A percentile compares a stretch with the other conserved stretches of the same genome.
Conservation (phyloP, 2,888 invertebrate genomes). For the Scaptomyza tumidula region DNA sequence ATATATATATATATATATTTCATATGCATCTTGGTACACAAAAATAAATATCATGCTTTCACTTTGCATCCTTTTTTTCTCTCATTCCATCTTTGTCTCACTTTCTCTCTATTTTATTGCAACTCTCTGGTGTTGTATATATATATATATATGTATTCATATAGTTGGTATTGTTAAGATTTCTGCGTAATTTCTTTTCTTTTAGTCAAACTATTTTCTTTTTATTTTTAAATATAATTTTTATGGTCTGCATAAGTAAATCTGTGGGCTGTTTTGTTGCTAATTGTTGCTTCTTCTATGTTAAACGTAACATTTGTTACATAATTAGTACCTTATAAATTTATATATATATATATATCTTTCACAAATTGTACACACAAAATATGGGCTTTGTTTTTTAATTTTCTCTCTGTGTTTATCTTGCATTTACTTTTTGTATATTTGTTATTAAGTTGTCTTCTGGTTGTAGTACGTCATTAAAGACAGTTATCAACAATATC, state of each 20-base stretch:
- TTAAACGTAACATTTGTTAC: conserved; percentile 39
- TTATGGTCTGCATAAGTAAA: conserved; percentile 50
- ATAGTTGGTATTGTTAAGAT: conserved; percentile 22
- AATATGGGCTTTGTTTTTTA: conserved; percentile 61
- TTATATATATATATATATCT: conserved; percentile 21
- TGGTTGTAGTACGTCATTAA: conserved; percentile 20
- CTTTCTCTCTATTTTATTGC: conserved; percentile 27
- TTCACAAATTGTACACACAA: conserved; percentile 66
- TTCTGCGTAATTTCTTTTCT: background rate
- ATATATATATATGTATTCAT: conserved; percentile 35
- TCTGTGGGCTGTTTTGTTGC: conserved; percentile 68
- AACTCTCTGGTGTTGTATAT: conserved; percentile 22
- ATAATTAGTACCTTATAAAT: conserved; percentile 14
- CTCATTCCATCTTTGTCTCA: conserved; percentile 29
- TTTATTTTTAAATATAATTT: conserved; percentile 27
- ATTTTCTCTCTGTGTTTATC: conserved; percentile 24
- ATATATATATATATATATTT: conserved; percentile 17
- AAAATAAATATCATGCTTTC: conserved; percentile 66
- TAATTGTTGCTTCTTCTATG: conserved; percentile 30
- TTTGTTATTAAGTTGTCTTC: conserved; percentile 29
- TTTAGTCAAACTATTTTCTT: background rate
- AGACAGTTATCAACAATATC: conserved; percentile 34
- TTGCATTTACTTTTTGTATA: conserved; percentile 23
- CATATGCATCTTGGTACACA: conserved; percentile 57
- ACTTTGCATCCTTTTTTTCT: conserved; percentile 19